These are phyloP conservation scores for Anarhynchus alexandrinus DNA, from an alignment of 2,113 vertebrate genomes.

Conservation along the genomic window DNA sequence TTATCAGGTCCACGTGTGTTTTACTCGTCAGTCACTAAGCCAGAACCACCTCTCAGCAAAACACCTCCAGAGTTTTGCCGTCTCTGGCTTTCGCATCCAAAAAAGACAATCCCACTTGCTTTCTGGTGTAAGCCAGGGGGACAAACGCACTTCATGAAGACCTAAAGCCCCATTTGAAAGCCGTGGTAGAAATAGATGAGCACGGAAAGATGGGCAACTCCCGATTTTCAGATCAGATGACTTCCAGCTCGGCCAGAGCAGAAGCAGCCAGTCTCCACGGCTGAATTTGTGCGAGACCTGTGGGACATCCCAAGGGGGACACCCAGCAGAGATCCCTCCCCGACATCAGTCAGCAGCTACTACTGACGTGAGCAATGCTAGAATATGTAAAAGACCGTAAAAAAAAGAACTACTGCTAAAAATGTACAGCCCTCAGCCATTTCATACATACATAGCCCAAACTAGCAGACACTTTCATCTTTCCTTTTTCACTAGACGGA, in stretches of 20 bases:
- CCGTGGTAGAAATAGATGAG: not conserved
- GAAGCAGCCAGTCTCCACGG: not conserved
- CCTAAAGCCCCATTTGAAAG: not conserved
- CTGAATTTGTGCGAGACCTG: not conserved
- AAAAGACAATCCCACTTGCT: not conserved
- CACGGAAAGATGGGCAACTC: not conserved
- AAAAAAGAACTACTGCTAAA: not conserved
- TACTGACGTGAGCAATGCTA: accelerated
- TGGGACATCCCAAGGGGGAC: not conserved
- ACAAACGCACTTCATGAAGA: not conserved
- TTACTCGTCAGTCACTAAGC: not conserved
- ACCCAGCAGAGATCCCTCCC: not conserved
- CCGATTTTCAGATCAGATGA: not conserved
- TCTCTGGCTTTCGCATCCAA: not conserved
- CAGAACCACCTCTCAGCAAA: not conserved
- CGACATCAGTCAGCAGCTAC: not conserved
- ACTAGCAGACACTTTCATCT: not conserved
- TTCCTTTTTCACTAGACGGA: not conserved
- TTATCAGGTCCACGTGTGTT: accelerated
- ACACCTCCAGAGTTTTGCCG: not conserved
- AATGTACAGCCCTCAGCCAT: not conserved
- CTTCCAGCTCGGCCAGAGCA: not conserved
- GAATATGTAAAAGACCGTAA: not conserved
- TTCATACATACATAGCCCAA: not conserved
- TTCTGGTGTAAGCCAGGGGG: not conserved